Evolutionary conservation across 53 echinoderm and acorn worm genomes (phyloP).

Genomic region (Echinarachnius parma): DNA sequence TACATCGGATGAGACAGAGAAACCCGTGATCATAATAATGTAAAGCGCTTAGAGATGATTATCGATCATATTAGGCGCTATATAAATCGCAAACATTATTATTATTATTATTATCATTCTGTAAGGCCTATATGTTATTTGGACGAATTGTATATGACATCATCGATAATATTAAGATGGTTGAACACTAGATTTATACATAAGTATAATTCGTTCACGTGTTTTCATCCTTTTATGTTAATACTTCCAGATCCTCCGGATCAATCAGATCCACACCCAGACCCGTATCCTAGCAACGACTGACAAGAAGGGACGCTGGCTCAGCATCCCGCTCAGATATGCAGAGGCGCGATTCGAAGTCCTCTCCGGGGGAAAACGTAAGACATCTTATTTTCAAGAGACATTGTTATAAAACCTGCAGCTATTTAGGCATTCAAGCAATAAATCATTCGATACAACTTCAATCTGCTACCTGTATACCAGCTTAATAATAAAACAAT

Average conservation of each 20-base stretch:
- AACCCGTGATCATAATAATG: too few species aligned
- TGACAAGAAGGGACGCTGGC: conserved; percentile 67
- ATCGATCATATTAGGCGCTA: background rate
- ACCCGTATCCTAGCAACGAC: conserved; percentile 68
- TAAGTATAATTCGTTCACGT: too few species aligned
- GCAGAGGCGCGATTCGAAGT: conserved; percentile 79
- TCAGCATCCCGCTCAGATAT: conserved; percentile 79
- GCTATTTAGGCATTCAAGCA: too few species aligned
- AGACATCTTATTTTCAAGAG: conserved; percentile 11
- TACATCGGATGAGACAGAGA: too few species aligned
- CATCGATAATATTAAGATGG: background rate
- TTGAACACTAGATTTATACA: too few species aligned
- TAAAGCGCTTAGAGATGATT: too few species aligned
- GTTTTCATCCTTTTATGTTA: background rate
- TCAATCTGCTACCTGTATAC: too few species aligned
- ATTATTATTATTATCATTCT: background rate
- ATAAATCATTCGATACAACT: too few species aligned
- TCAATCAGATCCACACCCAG: conserved; percentile 79
- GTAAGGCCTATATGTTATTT: too few species aligned
- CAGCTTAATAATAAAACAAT: too few species aligned
- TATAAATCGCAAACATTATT: background rate
- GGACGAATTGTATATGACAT: background rate
- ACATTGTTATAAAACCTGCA: too few species aligned
- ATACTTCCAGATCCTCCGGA: conserved; percentile 58
- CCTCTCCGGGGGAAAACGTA: conserved; percentile 57